Evolutionary conservation across 1,140 invertebrate genomes (phyloP).

Genomic region (Sarcophaga bullata): DNA sequence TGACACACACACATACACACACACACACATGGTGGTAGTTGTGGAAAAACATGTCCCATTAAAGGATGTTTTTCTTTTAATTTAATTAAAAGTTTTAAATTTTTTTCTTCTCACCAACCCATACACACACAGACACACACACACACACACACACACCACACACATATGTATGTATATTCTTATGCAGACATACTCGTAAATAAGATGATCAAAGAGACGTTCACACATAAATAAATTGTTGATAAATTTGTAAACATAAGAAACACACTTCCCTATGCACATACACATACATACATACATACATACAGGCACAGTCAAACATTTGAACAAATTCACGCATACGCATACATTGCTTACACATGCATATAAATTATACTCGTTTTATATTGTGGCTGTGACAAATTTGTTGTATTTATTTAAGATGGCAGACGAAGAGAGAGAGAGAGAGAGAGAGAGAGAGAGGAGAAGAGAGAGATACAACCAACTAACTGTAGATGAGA

Average conservation of each 20-base stretch:
- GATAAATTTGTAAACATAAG: constrained; percentile 20
- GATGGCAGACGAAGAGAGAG: too few relatives aligned
- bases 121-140: background rate
- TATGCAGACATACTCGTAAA: too few relatives aligned
- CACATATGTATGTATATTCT: background rate
- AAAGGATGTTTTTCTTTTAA: background rate
- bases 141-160: background rate
- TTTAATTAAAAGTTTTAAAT: constrained; percentile 22
- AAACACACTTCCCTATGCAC: background rate
- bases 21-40: background rate
- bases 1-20: background rate
- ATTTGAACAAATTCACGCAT: background rate
- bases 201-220: too few relatives aligned
- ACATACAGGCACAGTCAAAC: background rate
- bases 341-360: background rate
- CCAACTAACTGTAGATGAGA: background rate
- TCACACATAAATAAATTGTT: background rate
- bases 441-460: background rate
- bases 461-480: background rate
- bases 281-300: background rate
- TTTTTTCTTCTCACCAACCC: background rate
- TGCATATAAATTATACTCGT: constrained; percentile 26
- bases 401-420: constrained; percentile 9
- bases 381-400: constrained; percentile 30
- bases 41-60: background rate